Percentiles rank a stretch among this genome's conserved stretches.
Conservation (phyloP, 2,888 invertebrate species). For the Thereva unica region DNA sequence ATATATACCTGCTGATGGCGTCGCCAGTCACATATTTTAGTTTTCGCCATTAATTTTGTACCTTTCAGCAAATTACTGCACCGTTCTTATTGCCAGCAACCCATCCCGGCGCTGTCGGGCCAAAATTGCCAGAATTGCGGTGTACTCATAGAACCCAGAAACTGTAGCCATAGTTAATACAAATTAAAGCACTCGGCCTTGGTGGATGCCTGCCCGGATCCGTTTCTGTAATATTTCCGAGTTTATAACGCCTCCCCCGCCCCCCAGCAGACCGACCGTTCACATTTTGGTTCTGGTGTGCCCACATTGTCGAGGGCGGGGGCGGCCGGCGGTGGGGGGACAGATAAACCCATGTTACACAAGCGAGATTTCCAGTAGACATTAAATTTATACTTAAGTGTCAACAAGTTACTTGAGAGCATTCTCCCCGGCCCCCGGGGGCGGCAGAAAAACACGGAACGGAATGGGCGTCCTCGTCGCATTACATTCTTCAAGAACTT, state of each 20-base stretch:
- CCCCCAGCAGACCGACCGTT: too few species aligned
- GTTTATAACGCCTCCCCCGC: too few species aligned
- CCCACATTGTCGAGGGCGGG: not conserved
- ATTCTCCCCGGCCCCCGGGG: not conserved
- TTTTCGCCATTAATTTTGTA: conserved; percentile 38
- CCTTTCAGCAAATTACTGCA: conserved; percentile 32
- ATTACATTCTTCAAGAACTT: conserved; percentile 39
- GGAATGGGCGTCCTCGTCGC: conserved; percentile 16
- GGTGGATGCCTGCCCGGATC: too few species aligned
- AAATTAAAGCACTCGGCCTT: too few species aligned
- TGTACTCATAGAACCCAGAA: too few species aligned
- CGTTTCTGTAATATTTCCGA: too few species aligned
- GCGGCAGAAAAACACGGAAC: conserved; percentile 6
- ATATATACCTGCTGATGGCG: conserved; percentile 38
- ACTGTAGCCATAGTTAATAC: too few species aligned
- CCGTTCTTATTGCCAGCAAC: not conserved
- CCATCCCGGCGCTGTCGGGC: too few species aligned
- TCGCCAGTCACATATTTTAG: conserved; percentile 40
- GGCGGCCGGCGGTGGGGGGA: not conserved
- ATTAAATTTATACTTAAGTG: conserved; percentile 33
- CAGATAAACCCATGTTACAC: not conserved
- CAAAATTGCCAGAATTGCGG: too few species aligned
- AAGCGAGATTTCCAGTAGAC: conserved; percentile 5
- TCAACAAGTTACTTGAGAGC: conserved; percentile 33
- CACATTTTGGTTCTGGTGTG: too few species aligned